A percentile compares a stretch with the other conserved stretches of the same genome.
Evolutionary conservation across 2,797 vertebrate genomes (phyloP).

Genomic region (Nyctalus aviator): DNA sequence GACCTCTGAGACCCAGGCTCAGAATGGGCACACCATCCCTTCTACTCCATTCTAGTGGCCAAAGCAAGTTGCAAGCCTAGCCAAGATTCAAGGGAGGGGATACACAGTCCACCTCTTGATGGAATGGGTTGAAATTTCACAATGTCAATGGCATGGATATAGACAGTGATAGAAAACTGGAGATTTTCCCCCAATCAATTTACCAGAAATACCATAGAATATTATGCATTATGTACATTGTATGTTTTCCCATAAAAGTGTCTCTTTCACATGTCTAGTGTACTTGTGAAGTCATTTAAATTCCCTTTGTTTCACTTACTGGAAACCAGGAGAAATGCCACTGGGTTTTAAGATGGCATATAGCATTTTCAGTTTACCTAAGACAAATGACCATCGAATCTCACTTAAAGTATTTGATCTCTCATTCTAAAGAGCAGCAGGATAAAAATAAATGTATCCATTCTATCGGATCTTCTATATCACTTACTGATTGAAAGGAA

Average conservation of each 20-base stretch:
- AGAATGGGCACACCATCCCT: background rate
- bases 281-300: background rate
- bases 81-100: background rate
- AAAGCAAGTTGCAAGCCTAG: background rate
- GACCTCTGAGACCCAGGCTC: background rate
- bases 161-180: background rate
- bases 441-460: background rate
- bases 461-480: background rate
- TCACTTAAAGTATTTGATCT: background rate
- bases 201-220: conserved; percentile 22
- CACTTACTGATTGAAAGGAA: background rate
- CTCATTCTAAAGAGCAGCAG: conserved; percentile 30
- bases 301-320: background rate
- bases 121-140: background rate
- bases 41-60: background rate
- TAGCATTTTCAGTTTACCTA: background rate
- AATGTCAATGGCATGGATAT: background rate
- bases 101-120: background rate
- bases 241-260: background rate
- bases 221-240: background rate
- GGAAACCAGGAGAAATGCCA: background rate
- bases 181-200: background rate
- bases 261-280: background rate
- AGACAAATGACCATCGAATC: conserved; percentile 24
- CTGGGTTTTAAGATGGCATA: background rate